phyloP scores from a whole-genome alignment of 2,797 vertebrate species.

The Pachyuromys duprasi region DNA sequence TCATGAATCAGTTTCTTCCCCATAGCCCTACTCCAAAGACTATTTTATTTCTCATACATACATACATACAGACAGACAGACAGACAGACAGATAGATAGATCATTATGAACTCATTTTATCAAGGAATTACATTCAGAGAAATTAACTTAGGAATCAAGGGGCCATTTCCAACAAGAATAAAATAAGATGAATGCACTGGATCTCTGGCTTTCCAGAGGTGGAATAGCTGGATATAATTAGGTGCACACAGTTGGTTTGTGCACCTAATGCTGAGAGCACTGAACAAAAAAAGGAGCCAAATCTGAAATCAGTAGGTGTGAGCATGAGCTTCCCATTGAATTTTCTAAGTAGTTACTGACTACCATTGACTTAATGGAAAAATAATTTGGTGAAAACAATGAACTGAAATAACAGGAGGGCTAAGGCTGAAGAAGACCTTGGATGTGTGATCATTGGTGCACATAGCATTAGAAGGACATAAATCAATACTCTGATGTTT shows the following conservation, averaged over 20 bases:
- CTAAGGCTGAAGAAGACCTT: conserved; percentile 14
- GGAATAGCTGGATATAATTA: background rate
- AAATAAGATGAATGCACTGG: background rate
- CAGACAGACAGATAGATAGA: too few species aligned
- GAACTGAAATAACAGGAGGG: conserved; percentile 44
- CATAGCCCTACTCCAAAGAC: background rate
- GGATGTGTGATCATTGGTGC: background rate
- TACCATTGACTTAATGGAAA: conserved; percentile 10
- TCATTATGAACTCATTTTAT: background rate
- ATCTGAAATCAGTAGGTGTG: background rate
- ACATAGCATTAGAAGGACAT: conserved; percentile 1
- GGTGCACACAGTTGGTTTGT: background rate
- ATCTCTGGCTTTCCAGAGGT: background rate
- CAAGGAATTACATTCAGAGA: background rate
- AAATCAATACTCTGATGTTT: background rate
- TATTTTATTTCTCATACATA: background rate
- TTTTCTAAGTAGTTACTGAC: background rate
- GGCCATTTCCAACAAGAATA: conserved; percentile 7
- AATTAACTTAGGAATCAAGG: background rate
- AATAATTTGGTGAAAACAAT: conserved; percentile 15
- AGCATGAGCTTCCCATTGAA: background rate
- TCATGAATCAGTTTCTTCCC: background rate
- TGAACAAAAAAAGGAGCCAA: conserved; percentile 22
- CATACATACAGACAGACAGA: too few species aligned
- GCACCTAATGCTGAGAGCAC: background rate